Conservation (phyloP, 2,888 invertebrate genomes). For the Diaperis boleti region DNA sequence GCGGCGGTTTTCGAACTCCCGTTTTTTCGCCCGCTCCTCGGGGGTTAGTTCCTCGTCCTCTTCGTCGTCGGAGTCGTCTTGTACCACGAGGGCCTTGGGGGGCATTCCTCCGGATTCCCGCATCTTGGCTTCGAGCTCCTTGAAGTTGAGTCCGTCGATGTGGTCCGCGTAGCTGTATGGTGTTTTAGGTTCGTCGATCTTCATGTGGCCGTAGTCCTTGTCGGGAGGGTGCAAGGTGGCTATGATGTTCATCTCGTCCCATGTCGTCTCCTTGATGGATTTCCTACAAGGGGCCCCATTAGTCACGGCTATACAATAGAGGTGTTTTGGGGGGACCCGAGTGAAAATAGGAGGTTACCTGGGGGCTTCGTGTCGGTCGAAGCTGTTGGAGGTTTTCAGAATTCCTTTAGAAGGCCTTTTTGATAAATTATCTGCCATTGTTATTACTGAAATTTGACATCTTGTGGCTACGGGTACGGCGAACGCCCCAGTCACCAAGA, state of each 20-base stretch:
- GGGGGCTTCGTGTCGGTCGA: conserved; percentile 75
- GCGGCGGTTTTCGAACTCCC: conserved; percentile 91
- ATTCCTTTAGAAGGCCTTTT: conserved; percentile 92
- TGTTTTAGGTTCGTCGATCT: conserved; percentile 97
- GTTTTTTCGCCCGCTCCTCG: conserved; percentile 73
- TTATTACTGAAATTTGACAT: conserved; percentile 45
- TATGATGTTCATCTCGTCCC: conserved; percentile 99
- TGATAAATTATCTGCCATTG: conserved; percentile 83
- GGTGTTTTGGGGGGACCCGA: neutral
- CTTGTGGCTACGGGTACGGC: conserved; percentile 16
- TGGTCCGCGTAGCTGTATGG: conserved; percentile 78
- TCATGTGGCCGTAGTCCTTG: conserved; percentile 99
- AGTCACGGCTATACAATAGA: conserved; percentile 11
- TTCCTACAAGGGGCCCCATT: conserved; percentile 50
- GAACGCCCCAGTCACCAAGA: neutral
- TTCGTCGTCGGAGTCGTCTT: conserved; percentile 59
- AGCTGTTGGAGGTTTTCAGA: conserved; percentile 91
- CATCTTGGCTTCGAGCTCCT: conserved; percentile 80
- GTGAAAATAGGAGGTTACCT: conserved; percentile 54
- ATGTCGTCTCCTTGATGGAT: conserved; percentile 77
- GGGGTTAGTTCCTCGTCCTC: conserved; percentile 66
- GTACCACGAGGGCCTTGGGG: conserved; percentile 67
- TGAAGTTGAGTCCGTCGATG: conserved; percentile 76
- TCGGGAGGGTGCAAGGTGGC: conserved; percentile 97
- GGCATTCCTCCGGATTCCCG: conserved; percentile 65